phyloP scores from a whole-genome alignment of 1,140 invertebrate genomes.

The Drosophila santomea region DNA sequence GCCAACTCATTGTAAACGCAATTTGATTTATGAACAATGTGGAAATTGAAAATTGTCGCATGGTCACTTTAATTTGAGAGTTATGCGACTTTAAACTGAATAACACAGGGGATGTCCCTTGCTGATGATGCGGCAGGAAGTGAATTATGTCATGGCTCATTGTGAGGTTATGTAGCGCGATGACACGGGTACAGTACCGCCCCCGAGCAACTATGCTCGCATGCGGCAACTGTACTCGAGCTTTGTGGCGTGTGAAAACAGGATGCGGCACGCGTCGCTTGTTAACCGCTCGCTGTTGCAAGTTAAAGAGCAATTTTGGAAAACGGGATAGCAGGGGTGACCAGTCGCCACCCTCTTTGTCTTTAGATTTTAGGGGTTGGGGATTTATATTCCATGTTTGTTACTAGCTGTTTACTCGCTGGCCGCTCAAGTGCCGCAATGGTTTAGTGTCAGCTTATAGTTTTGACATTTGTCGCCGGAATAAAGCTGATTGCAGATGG shows the following conservation, averaged over 20 bases:
- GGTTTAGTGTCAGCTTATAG: slow-evolving; percentile 82
- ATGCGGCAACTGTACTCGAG: slow-evolving; percentile 58
- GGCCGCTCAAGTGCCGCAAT: slow-evolving; percentile 66
- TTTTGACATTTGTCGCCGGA: slow-evolving; percentile 67
- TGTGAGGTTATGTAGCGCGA: slow-evolving; percentile 75
- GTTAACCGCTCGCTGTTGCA: slow-evolving; percentile 61
- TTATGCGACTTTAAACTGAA: slow-evolving; percentile 78
- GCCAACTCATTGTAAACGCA: slow-evolving; percentile 64
- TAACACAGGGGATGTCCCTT: slow-evolving; percentile 35
- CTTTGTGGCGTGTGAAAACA: slow-evolving; percentile 64
- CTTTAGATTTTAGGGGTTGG: background rate
- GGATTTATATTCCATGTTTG: slow-evolving; percentile 34
- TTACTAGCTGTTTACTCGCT: slow-evolving; percentile 46
- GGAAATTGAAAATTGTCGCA: slow-evolving; percentile 79
- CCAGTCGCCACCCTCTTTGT: slow-evolving; percentile 28
- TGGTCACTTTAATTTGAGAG: slow-evolving; percentile 82
- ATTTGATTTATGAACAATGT: slow-evolving; percentile 82
- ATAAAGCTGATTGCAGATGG: slow-evolving; percentile 56
- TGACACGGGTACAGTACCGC: slow-evolving; percentile 62
- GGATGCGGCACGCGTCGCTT: slow-evolving; percentile 70
- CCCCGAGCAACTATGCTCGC: background rate
- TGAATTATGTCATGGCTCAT: slow-evolving; percentile 73
- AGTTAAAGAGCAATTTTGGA: slow-evolving; percentile 68
- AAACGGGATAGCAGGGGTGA: slow-evolving; percentile 49
- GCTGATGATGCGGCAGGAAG: slow-evolving; percentile 58